Evolutionary conservation across 2,888 invertebrate species (phyloP), one percentile per base, ranked within the genome.

Genomic region (Ctenicera cuprea): DNA sequence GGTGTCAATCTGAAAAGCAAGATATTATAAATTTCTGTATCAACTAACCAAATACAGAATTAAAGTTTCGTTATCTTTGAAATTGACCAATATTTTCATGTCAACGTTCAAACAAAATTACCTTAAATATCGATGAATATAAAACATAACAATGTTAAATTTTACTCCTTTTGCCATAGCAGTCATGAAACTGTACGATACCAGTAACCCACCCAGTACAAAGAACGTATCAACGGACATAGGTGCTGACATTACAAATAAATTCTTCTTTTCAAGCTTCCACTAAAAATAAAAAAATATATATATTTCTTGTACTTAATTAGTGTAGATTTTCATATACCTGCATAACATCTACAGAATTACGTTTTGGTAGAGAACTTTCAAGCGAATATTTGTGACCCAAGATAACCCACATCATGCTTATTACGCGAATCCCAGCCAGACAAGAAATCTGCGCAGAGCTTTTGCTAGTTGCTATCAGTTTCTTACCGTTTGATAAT

Each of bases 351-450:
- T 26, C 26, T 5, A 26, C 3, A 26, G 2, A 26, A 26, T 26
- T 26, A 2, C 26, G 2, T 3, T 3, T 26, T 3, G 43, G 43
- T 4, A 38, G 12, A 9, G 2, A 7, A 12, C 2, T 7, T 2
- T 1, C 38, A 45, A 45, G 12, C 1, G 14, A 16, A 16, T 14
- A 45, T 14, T 7, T 45, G 63, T 88, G 88, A 0, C 87, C 87
- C 0, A 87, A 78, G 0, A 88, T 80, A n/a, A 88, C 86, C 88
- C 88, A 88, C 71, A 87, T 69, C 86, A 87, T 88, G 18, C 87
- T 87, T 22, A 88, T 81, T 0, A 86, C 83, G 69, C 87, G 81
- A 52, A 88, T 83, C 8, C 88, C 88, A 52, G 87, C 87, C 3
- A 88, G 76, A 72, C 88, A 88, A 12, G 71, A 7, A 26, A 79